Percentiles rank a stretch among this genome's conserved stretches.
phyloP scores from a whole-genome alignment of 2,113 vertebrate species.

The Sylvilagus bachmani region DNA sequence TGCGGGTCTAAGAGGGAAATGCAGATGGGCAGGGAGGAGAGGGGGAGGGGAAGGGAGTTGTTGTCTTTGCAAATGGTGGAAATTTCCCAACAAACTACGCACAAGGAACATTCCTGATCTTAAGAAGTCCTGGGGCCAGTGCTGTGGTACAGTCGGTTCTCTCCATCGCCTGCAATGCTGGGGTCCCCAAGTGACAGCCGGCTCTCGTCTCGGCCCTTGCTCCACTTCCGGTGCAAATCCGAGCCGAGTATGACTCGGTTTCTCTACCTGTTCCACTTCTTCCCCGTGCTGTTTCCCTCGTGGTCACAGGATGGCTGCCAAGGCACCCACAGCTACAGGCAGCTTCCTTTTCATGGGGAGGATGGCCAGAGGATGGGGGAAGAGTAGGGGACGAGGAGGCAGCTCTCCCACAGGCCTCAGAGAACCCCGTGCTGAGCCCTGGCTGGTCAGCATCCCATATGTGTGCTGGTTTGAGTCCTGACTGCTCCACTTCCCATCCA shows the following conservation, averaged over 20 bases:
- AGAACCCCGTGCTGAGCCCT: background rate
- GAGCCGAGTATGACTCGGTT: background rate
- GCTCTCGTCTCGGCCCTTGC: too few species aligned
- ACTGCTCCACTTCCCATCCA: too few species aligned
- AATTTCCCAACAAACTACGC: background rate
- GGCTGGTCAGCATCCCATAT: background rate
- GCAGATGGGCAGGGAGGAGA: constrained; percentile 2
- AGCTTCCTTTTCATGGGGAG: background rate
- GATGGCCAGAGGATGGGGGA: background rate
- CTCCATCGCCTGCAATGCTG: too few species aligned
- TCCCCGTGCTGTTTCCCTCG: background rate
- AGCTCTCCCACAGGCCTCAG: background rate
- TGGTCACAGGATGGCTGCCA: background rate
- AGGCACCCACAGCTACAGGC: background rate
- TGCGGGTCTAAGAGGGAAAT: constrained; percentile 35
- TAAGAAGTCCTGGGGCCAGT: background rate
- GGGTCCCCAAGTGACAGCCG: too few species aligned
- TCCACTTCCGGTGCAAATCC: too few species aligned
- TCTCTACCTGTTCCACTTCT: background rate
- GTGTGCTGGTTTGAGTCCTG: too few species aligned
- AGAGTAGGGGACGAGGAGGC: background rate
- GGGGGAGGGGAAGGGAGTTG: too few species aligned
- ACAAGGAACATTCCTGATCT: background rate
- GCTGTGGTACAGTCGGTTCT: too few species aligned
- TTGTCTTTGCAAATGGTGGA: constrained; percentile 2